Base-by-base conservation (phyloP, 2,888 invertebrate genomes). In the Lingula anatina region DNA sequence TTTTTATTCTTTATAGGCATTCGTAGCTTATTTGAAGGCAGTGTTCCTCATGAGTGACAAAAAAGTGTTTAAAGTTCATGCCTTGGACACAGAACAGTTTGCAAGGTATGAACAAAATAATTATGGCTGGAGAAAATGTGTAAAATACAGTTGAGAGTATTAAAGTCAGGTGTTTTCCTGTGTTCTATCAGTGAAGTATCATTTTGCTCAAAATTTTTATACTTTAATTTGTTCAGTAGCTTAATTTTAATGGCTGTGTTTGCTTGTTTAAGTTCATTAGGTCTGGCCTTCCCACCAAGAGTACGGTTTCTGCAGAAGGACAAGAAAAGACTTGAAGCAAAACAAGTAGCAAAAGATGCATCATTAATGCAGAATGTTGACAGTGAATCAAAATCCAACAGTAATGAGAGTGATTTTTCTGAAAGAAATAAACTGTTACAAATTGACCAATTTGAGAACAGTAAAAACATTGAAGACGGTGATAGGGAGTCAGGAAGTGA, bases 11-110 rank as follows among this genome's bases (percentile, higher is more conserved):
- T 66, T 66, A 39, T 60, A 78, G 78, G 92, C 95, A 31, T 93
- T 97, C 78, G 85, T 91, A 0, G 83, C 90, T 2, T 99, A 99
- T 74, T 78, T 92, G 0, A 93, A 93, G 75, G 89, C 93, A 2
- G 83, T 95, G 7, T 89, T 85, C 75, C 77, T 94, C 35, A 94
- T 95, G 94, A 90, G 88, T 73, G 88, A 96, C 71, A 97, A 96
- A 79, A 83, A 85, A 27, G 82, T 97, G 56, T 99, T 99, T 72
- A 84, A 95, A 79, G 85, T 94, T 1, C 82, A 85, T 39, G 79
- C 84, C 26, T 76, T 99, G 44, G 86, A 97, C 73, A 85, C 86
- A 27, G 87, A 90, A 73, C 82, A 84, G 3, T 94, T 84, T 81
- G 88, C 96, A 1, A 84, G 85, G 84, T 84, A 74, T 65, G 61